These are phyloP conservation scores for Pseudopleuronectes americanus DNA, from an alignment of 2,797 vertebrate species.

Conservation along the genomic window DNA sequence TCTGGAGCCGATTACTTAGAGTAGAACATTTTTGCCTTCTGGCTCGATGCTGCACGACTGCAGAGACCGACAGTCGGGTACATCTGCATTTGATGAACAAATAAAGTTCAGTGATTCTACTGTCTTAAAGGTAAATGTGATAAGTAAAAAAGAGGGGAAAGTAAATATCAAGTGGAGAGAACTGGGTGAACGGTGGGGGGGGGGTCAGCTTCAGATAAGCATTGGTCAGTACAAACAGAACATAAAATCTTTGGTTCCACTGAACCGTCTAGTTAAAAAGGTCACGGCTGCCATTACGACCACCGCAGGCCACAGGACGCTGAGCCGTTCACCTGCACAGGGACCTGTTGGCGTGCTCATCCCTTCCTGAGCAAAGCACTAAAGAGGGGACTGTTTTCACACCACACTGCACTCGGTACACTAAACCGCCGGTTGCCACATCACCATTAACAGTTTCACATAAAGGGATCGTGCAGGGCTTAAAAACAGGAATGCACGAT, in stretches of 20 bases:
- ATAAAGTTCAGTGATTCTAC: neutral
- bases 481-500: neutral
- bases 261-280: constrained; percentile 57
- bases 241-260: constrained; percentile 25
- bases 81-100: constrained; percentile 1
- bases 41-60: neutral
- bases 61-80: neutral
- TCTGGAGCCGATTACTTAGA: neutral
- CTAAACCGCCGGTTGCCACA: constrained; percentile 71
- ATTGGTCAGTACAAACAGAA: constrained; percentile 41
- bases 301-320: neutral
- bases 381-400: constrained; percentile 64
- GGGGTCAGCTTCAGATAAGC: constrained; percentile 5
- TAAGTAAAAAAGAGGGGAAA: constrained; percentile 13
- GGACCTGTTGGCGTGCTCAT: constrained; percentile 41
- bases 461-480: constrained; percentile 15
- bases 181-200: neutral
- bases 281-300: constrained; percentile 42
- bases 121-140: neutral
- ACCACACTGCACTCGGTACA: constrained; percentile 72
- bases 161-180: constrained; percentile 4
- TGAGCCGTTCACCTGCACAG: constrained; percentile 36
- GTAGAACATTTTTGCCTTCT: constrained; percentile 12
- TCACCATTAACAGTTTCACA: constrained; percentile 54
- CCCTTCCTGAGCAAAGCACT: constrained; percentile 62